Evolutionary conservation across 2,888 invertebrate species (phyloP).

Genomic region (Tineola bisselliella): DNA sequence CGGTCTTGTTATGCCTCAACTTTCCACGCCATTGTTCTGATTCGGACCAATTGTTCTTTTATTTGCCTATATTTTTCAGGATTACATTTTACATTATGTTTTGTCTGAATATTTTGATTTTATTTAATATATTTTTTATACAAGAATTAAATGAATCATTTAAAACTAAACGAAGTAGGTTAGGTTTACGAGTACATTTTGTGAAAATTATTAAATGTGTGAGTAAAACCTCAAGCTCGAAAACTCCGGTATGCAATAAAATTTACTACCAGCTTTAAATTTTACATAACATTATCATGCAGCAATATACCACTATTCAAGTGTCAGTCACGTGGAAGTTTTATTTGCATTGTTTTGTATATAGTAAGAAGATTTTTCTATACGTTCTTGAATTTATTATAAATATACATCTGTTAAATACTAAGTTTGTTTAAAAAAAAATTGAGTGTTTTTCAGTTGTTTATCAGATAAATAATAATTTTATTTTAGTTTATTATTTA

Average conservation of each 20-base stretch:
- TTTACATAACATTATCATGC: neutral
- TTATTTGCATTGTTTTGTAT: neutral
- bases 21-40: conserved; percentile 19
- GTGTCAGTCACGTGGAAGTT: neutral
- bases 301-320: neutral
- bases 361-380: too few relatives aligned
- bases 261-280: neutral
- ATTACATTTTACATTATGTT: conserved; percentile 14
- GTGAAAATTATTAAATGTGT: neutral
- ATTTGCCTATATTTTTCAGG: conserved; percentile 15
- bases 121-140: neutral
- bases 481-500: too few relatives aligned
- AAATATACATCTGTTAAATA: too few relatives aligned
- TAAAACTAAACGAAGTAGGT: neutral
- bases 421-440: too few relatives aligned
- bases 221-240: neutral
- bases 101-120: neutral
- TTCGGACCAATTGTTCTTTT: conserved; percentile 19
- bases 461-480: too few relatives aligned
- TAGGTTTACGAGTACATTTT: neutral
- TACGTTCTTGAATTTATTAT: too few relatives aligned
- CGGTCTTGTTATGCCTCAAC: conserved; percentile 21
- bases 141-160: neutral
- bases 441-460: too few relatives aligned
- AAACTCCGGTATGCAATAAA: too few relatives aligned